Evolutionary conservation across 2,888 invertebrate species (phyloP), one percentile per base, ranked within the genome.

Genomic region (Agriopis marginaria): DNA sequence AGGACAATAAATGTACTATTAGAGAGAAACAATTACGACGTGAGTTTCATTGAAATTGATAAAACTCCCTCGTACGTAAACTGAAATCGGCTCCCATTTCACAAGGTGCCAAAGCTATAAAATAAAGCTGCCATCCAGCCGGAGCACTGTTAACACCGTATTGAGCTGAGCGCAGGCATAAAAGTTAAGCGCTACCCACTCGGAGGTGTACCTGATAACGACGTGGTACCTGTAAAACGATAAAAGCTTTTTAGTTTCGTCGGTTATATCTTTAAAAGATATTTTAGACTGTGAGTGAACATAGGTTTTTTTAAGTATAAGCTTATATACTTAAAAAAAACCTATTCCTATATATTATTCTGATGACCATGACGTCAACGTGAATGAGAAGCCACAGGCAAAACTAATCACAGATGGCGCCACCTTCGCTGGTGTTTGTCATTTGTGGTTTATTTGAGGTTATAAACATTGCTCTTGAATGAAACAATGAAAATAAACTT

Each of bases 111-210:
- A 40, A 61, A 44, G 63, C 39, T n/a, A 47, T 64, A 63, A 54
- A 63, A 49, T 54, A 50, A 68, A 68, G 63, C 68, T 55, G 63
- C n/a, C 8, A 54, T 42, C 51, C 50, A 39, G 17, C 58, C 12
- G 17, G 32, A 56, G 58, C 9, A 49, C 59, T 54, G 63, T 60
- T 68, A 68, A 59, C 60, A 60, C 63, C 63, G 53, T 55, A 60
- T 49, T 60, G 68, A 51, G 62, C 56, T 62, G 67, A 62, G 56
- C 50, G 62, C 53, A 8, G 56, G 62, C 62, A 55, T 67, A 67
- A 63, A 67, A 62, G 51, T 63, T 56, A 63, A 56, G 67, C 58
- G 40, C 45, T 66, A 39, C n/a, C 10, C 44, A 50, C 42, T 47
- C 45, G 12, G 17, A 40, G 17, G 56, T 44, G 39, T 17, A 47